Base-by-base conservation (phyloP, 1,140 invertebrate species). In the Drosophila pandora region DNA sequence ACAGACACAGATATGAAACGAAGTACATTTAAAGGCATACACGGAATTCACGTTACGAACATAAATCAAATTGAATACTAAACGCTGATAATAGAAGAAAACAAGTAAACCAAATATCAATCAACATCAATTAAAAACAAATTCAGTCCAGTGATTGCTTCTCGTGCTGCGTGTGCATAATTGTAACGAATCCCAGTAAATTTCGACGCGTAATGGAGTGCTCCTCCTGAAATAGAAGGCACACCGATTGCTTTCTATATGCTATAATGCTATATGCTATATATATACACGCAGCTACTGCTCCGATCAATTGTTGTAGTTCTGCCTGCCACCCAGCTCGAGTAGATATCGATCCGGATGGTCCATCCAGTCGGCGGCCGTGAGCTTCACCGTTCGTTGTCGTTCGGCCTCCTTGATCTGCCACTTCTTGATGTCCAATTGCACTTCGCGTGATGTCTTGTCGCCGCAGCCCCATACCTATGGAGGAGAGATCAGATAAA, bases 341-440 rank as follows among this genome's bases (percentile, higher is more conserved):
- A 98, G 93, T 32, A 98, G 93, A 91, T 94, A 94, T 64, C 97
- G 94, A 93, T 98, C 97, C 2, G 97, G 97, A 93, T 98, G 97
- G 91, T 98, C 97, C 71, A 97, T 93, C 97, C 97, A 98, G 90
- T 97, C 97, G 17, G 94, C 94, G 0, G 96, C 94, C 43, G 95
- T 97, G 50, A 97, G 91, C 91, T 97, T 97, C 3, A 97, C 95
- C 21, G 93, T 93, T 48, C 95, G 92, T 69, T 97, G 95, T 70
- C 95, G 94, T 92, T 98, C 97, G 1, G 95, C 95, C 92, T 98
- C 96, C 84, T 95, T 95, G 0, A 96, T 95, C 90, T 98, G 96
- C 96, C 97, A 98, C 76, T 97, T 96, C 91, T 97, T 97, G 62
- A 97, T 95, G 73, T 97, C 96, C 60, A 96, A 90, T 92, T 98